Percentiles rank a stretch among this genome's conserved stretches.
phyloP scores from a whole-genome alignment of 2,113 vertebrate genomes.

The Hippocampus barbouri region DNA sequence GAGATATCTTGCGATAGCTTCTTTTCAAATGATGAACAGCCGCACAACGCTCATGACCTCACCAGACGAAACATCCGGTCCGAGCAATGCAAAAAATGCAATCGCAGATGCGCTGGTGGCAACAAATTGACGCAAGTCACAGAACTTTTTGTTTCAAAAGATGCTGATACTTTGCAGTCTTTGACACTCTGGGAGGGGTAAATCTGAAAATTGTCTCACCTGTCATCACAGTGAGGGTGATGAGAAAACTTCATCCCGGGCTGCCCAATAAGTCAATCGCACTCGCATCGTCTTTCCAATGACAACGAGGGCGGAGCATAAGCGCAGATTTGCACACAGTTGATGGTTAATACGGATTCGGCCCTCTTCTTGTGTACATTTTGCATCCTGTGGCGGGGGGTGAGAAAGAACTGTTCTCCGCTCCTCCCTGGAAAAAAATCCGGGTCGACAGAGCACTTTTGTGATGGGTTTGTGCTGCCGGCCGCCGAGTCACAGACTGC shows the following conservation, averaged over 20 bases:
- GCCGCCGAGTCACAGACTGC: slow-evolving; percentile 76
- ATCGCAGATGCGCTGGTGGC: no score
- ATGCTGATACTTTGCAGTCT: no score
- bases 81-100: not conserved
- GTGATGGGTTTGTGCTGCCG: slow-evolving; percentile 33
- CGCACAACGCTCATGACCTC: not conserved
- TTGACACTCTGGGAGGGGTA: no score
- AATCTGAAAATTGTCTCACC: no score
- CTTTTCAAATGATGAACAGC: not conserved
- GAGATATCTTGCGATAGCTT: not conserved
- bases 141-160: not conserved
- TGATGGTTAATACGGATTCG: slow-evolving; percentile 21
- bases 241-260: no score
- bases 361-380: not conserved
- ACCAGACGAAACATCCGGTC: not conserved
- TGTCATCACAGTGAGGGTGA: no score
- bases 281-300: not conserved
- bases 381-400: not conserved
- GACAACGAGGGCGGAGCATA: slow-evolving; percentile 15
- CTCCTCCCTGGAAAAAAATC: slow-evolving; percentile 72
- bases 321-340: slow-evolving; percentile 8
- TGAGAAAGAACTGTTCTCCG: slow-evolving; percentile 20
- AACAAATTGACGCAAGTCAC: not conserved
- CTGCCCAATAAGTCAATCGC: no score
- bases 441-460: slow-evolving; percentile 81